These are phyloP conservation scores for Panthera tigris DNA, from an alignment of 2,113 vertebrate species.

Conservation along the genomic window DNA sequence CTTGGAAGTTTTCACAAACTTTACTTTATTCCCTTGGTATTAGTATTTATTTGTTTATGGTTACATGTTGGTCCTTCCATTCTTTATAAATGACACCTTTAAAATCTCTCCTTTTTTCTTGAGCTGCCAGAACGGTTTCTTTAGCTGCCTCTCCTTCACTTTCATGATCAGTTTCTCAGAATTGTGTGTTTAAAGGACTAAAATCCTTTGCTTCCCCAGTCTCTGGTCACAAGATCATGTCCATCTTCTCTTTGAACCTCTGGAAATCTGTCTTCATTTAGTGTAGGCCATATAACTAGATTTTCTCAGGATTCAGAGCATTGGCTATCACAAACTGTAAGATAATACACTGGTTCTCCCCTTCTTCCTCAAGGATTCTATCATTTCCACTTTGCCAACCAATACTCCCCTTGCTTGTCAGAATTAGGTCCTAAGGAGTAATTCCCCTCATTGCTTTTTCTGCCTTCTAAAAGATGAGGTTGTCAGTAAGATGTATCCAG, in stretches of 20 bases:
- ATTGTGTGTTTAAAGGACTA: neutral
- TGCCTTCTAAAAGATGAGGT: conserved; percentile 30
- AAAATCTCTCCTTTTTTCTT: neutral
- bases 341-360: neutral
- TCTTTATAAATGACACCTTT: neutral
- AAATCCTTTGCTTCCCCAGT: neutral
- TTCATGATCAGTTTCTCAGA: neutral
- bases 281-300: neutral
- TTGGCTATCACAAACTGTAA: neutral
- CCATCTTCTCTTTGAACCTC: neutral
- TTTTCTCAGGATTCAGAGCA: neutral
- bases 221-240: neutral
- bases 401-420: neutral
- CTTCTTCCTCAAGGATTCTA: neutral
- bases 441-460: neutral
- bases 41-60: conserved; percentile 28
- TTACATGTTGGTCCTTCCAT: neutral
- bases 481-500: neutral
- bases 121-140: neutral
- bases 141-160: neutral
- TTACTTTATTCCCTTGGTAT: neutral
- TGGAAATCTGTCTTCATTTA: neutral
- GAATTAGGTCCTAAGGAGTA: neutral
- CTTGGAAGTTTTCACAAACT: neutral
- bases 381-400: neutral